Evolutionary conservation across 2,113 vertebrate genomes (phyloP), one percentile per base, ranked within the genome.

Genomic region (Pithys albifrons): DNA sequence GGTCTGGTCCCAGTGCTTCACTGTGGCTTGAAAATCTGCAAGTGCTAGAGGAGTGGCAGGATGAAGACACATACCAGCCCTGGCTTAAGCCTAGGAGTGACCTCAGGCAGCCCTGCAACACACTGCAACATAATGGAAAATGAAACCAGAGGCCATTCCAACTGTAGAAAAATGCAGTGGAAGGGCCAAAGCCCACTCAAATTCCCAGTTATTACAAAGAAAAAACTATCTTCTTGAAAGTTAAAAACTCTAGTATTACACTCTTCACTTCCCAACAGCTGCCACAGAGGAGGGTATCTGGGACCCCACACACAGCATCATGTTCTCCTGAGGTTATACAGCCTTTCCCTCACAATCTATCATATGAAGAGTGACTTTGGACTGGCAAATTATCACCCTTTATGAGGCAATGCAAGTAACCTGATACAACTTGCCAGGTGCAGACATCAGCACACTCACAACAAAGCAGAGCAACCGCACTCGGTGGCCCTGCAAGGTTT

Each of bases 371-470:
- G 7, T 31, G 23, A 33, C 25, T 3, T 18, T 55, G 17, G 17
- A 25, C 25, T 62, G 39, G 31, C 10, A 71, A 23, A 71, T 39
- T 58, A 20, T 24, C 25, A 72, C 3, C 9, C 12, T 14, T 29
- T 6, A 35, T 4, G 19, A 64, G 1, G 3, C 33, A 66, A 5
- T 13, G 22, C 54, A 79, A 19, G 13, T 37, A 55, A 23, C 20
- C 7, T 0, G 0, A 48, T 19, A 19, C 5, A 48, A 1, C 20
- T 45, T 12, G 19, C 41, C 28, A 37, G 14, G 18, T 9, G 1
- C 15, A 37, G 59, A n/a, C 24, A 37, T 13, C 28, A 66, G 24
- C 37, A 25, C 0, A 0, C 8, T 57, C 25, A 29, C 1, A 58
- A 8, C n/a, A 59, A n/a, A 65, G n/a, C 66, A 85, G 28, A 58